Base-by-base conservation (phyloP, 2,797 vertebrate species). In the Protonibea diacanthus region DNA sequence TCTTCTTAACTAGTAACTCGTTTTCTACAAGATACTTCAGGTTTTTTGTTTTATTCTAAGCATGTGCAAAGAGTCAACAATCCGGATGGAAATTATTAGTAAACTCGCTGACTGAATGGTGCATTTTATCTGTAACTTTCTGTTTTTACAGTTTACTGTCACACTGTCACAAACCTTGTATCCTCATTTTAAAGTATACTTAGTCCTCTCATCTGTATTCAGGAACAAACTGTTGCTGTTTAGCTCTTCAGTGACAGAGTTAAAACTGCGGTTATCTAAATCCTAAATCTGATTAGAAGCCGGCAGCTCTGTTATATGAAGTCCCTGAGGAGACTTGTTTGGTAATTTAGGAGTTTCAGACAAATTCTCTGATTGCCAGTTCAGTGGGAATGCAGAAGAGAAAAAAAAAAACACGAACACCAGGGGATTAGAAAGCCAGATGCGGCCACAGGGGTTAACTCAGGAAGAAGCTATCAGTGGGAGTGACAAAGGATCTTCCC, bases 251-350 rank as follows among this genome's bases (percentile, higher is more conserved):
- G 40, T 66, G 49, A 44, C 13, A 45, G 33, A 59, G 21, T 23
- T 14, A 13, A 45, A 56, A n/a, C 18, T 57, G 40, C 62, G 10
- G 27, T 61, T 49, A 3, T 59, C 25, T 45, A 27, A 48, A 44
- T 45, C 33, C 5, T 23, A 13, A 17, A 58, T 53, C 27, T 48
- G 52, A 61, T 45, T 0, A 25, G 3, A 49, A 25, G 7, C 1
- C 62, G 72, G 5, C 1, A 0, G 1, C 3, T 0, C 0, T 7
- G 2, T 15, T 7, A 20, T 17, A 21, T 2, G 8, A 4, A 12
- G 20, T 40, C 48, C 25, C 21, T 29, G 14, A 13, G 1, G 40
- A 63, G 29, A 45, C 25, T 61, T 27, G 14, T 33, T 48, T 4
- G 20, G 11, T 44, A 55, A 21, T 17, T 20, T n/a, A 25, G 17